phyloP scores from a whole-genome alignment of 2,888 invertebrate genomes.

The Rhorus exstirpatorius region DNA sequence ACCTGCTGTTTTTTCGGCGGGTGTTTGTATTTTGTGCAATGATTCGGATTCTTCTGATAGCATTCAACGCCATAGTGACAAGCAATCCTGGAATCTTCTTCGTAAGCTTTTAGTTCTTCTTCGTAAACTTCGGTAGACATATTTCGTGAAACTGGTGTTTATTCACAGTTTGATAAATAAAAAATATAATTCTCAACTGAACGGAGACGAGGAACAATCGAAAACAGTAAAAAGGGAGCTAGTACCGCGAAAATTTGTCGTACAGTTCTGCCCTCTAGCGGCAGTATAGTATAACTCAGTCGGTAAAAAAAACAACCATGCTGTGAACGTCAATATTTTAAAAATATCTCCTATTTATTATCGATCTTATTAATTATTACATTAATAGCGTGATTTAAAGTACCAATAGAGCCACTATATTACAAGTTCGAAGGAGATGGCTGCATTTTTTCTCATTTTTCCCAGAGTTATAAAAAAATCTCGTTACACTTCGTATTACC shows the following conservation, averaged over 20 bases:
- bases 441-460: no score
- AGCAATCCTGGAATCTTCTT: constrained; percentile 86
- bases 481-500: background rate
- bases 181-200: background rate
- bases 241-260: background rate
- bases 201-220: background rate
- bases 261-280: background rate
- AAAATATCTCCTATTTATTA: background rate
- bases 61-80: constrained; percentile 94
- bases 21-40: constrained; percentile 92
- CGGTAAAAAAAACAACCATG: background rate
- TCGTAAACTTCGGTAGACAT: constrained; percentile 61
- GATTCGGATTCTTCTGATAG: constrained; percentile 93
- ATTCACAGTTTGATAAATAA: background rate
- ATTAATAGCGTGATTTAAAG: no score
- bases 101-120: constrained; percentile 68
- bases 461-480: no score
- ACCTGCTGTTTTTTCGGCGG: constrained; percentile 86
- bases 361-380: background rate
- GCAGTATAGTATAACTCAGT: no score
- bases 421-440: no score
- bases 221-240: background rate
- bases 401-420: no score
- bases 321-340: no score
- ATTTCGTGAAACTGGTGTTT: constrained; percentile 11